phyloP scores from a whole-genome alignment of 2,797 vertebrate species.

The Muraenolepis orangiensis region DNA sequence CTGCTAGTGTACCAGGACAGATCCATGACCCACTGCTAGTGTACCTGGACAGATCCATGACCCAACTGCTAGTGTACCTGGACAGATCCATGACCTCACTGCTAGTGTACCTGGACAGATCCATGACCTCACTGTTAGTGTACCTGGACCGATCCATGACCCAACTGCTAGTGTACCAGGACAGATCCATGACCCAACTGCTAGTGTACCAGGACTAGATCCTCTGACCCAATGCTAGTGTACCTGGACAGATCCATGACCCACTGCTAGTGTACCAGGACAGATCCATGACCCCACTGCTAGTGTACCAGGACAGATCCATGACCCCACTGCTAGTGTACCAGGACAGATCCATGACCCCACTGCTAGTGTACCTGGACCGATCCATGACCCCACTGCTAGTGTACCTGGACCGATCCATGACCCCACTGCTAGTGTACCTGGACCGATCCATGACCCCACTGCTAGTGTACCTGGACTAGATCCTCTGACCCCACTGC shows the following conservation, averaged over 20 bases:
- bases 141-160: constrained; percentile 73
- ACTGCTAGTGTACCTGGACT: constrained; percentile 61
- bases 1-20: constrained; percentile 64
- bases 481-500: constrained; percentile 61
- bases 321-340: background rate
- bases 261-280: constrained; percentile 59
- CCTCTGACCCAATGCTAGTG: constrained; percentile 68
- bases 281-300: constrained; percentile 43
- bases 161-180: constrained; percentile 55
- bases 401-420: constrained; percentile 68
- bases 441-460: constrained; percentile 70
- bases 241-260: too few species aligned
- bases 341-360: constrained; percentile 72
- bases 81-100: constrained; percentile 57
- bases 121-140: constrained; percentile 5
- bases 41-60: constrained; percentile 71
- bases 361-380: constrained; percentile 59
- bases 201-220: constrained; percentile 68
- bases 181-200: constrained; percentile 50
- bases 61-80: constrained; percentile 51
- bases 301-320: constrained; percentile 68
- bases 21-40: constrained; percentile 24
- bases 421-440: constrained; percentile 23
- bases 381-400: constrained; percentile 43
- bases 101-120: constrained; percentile 67